phyloP scores from a whole-genome alignment of 2,113 vertebrate species.

The Hippocampus mohnikei region DNA sequence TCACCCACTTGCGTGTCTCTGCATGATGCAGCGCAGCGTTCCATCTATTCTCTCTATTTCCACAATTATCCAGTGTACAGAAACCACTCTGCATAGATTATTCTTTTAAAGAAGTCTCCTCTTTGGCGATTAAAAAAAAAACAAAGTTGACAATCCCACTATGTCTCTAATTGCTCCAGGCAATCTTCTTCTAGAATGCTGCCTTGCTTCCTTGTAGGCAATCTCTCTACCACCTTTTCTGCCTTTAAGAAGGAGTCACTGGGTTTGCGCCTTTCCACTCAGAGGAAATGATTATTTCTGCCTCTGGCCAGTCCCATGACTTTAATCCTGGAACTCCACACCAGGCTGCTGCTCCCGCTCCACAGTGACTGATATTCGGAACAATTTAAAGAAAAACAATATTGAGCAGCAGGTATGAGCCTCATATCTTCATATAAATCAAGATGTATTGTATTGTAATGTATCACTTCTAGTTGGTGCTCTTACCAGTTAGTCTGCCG shows the following conservation, averaged over 20 bases:
- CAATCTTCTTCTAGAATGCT: conserved; percentile 16
- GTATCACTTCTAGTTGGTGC: background rate
- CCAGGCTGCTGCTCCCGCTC: conserved; percentile 40
- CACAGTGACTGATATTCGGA: background rate
- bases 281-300: conserved; percentile 61
- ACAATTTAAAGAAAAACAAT: background rate
- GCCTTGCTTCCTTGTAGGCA: conserved; percentile 1
- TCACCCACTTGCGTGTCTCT: too few species aligned
- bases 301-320: conserved; percentile 69
- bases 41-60: background rate
- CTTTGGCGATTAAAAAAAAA: conserved; percentile 31
- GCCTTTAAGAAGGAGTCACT: conserved; percentile 55
- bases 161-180: conserved; percentile 48
- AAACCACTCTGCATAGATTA: conserved; percentile 44
- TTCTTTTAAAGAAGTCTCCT: conserved; percentile 42
- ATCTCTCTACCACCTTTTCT: conserved; percentile 24
- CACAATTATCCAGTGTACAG: conserved; percentile 37
- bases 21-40: too few species aligned
- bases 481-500: background rate
- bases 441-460: too few species aligned
- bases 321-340: conserved; percentile 67
- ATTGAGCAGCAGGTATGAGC: background rate
- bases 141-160: conserved; percentile 39
- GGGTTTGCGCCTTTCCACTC: conserved; percentile 62
- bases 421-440: background rate